Conservation (phyloP, 2,797 vertebrate genomes). For the Vultur gryphus region DNA sequence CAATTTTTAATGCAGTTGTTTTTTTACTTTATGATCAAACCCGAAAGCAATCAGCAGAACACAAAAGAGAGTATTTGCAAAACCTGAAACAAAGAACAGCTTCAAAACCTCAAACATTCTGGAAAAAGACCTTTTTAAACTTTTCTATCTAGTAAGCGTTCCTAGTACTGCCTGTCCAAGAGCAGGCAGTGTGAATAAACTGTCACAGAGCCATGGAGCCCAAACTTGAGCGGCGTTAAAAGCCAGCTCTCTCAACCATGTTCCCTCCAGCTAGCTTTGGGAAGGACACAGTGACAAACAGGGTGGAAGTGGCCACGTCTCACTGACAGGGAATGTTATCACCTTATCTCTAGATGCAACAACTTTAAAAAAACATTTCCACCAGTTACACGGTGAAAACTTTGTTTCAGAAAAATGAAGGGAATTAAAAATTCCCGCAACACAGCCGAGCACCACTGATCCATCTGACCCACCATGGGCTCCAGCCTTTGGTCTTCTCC, state of each 20-base stretch:
- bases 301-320: fast-evolving
- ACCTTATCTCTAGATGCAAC: not conserved
- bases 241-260: fast-evolving
- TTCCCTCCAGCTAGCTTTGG: not conserved
- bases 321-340: not conserved
- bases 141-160: not conserved
- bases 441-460: fast-evolving
- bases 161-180: not conserved
- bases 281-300: not conserved
- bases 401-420: not conserved
- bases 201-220: not conserved
- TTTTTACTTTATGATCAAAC: not conserved
- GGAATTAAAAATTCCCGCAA: not conserved
- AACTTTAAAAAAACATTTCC: not conserved
- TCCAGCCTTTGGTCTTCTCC: not conserved
- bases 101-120: not conserved
- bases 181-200: not conserved
- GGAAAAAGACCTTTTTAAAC: not conserved
- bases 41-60: not conserved
- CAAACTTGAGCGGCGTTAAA: not conserved
- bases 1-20: not conserved
- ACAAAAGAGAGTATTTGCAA: not conserved
- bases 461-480: fast-evolving
- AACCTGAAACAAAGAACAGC: not conserved
- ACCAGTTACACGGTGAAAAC: not conserved